phyloP scores from a whole-genome alignment of 2,888 invertebrate species.

The Sisyra terminalis region DNA sequence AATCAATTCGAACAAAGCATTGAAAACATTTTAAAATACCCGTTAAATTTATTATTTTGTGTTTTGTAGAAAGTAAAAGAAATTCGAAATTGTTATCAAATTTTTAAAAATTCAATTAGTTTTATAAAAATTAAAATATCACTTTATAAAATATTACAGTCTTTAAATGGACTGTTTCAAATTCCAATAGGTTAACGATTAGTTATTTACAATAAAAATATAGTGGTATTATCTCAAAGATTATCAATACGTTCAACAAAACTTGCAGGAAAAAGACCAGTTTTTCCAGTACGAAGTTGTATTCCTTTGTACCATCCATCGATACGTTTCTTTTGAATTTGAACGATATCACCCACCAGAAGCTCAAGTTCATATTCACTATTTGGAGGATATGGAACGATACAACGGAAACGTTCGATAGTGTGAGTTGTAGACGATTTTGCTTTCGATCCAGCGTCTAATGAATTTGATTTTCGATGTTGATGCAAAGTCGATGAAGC shows the following conservation, averaged over 20 bases:
- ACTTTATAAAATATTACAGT: too few species aligned
- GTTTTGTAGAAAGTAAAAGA: too few species aligned
- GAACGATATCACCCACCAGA: slow-evolving; percentile 78
- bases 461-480: slow-evolving; percentile 69
- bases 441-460: slow-evolving; percentile 45
- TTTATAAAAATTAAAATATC: too few species aligned
- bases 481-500: slow-evolving; percentile 30
- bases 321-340: slow-evolving; percentile 80
- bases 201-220: too few species aligned
- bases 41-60: too few species aligned
- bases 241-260: slow-evolving; percentile 49
- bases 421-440: slow-evolving; percentile 13
- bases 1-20: too few species aligned
- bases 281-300: slow-evolving; percentile 73
- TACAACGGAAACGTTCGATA: slow-evolving; percentile 60
- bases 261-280: slow-evolving; percentile 88
- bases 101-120: too few species aligned
- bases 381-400: slow-evolving; percentile 88
- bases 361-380: slow-evolving; percentile 84
- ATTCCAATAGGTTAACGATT: too few species aligned
- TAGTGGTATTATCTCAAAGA: too few species aligned
- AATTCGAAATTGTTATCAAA: too few species aligned
- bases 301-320: slow-evolving; percentile 96
- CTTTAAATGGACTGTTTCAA: too few species aligned
- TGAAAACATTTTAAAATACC: too few species aligned